Evolutionary conservation across 2,113 vertebrate genomes (phyloP).

Genomic region (Addax nasomaculatus): DNA sequence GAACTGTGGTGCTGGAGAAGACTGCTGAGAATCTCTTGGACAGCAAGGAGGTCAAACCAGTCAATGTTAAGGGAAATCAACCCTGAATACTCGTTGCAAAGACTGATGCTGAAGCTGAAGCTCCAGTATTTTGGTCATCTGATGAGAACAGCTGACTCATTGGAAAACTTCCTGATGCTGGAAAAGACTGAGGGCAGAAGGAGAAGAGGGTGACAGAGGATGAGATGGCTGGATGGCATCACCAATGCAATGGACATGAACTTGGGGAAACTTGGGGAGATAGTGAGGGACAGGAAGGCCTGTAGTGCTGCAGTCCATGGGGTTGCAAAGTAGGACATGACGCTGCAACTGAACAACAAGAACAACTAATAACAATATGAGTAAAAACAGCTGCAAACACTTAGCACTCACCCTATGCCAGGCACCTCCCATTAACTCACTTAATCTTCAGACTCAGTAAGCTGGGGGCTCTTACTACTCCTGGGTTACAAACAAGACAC

Average conservation of each 20-base stretch:
- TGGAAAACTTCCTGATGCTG: neutral
- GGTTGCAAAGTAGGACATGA: neutral
- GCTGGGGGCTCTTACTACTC: neutral
- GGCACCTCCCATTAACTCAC: neutral
- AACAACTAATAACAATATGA: neutral
- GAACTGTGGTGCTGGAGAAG: neutral
- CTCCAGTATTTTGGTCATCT: neutral
- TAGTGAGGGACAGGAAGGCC: neutral
- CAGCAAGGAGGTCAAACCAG: neutral
- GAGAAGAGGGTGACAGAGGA: neutral
- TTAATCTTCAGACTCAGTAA: neutral
- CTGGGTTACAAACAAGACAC: neutral
- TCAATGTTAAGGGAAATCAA: neutral
- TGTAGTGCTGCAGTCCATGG: neutral
- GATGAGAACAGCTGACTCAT: neutral
- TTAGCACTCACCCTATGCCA: rapidly evolving
- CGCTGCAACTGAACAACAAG: rapidly evolving
- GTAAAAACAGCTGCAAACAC: neutral
- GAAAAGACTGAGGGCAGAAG: neutral
- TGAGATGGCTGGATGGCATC: neutral
- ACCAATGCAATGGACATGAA: neutral
- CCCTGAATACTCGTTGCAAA: neutral
- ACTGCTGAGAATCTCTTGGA: neutral
- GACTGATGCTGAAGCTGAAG: neutral
- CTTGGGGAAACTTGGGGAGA: neutral